phyloP scores from a whole-genome alignment of 2,888 invertebrate genomes.

The Branchellion lobata region DNA sequence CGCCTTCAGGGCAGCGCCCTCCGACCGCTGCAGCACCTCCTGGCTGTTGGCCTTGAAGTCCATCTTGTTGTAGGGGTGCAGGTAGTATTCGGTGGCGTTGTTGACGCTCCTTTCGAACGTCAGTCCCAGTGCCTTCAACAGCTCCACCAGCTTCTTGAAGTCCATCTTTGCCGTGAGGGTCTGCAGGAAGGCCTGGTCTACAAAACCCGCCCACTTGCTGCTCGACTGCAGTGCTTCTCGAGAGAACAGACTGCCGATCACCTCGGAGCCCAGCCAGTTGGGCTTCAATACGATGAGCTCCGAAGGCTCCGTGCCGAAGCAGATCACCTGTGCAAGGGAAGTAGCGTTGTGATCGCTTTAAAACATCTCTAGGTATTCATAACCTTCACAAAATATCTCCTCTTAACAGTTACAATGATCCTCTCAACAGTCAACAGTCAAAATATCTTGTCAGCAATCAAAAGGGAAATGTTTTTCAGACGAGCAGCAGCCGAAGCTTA shows the following conservation, averaged over 20 bases:
- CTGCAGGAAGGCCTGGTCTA: constrained; percentile 10
- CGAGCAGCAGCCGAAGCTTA: too few species aligned
- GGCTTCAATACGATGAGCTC: constrained; percentile 29
- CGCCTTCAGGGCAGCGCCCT: neutral
- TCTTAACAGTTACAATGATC: neutral
- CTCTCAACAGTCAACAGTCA: neutral
- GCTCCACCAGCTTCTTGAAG: constrained; percentile 23
- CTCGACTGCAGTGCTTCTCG: constrained; percentile 12
- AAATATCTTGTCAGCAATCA: too few species aligned
- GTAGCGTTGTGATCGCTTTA: neutral
- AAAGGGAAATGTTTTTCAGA: too few species aligned
- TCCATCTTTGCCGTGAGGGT: constrained; percentile 18
- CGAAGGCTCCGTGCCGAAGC: constrained; percentile 19
- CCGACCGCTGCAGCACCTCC: neutral
- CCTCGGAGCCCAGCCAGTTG: constrained; percentile 26
- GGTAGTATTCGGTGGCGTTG: constrained; percentile 32
- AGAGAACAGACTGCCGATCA: constrained; percentile 34
- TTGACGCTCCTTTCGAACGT: constrained; percentile 33
- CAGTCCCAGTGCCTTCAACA: constrained; percentile 23
- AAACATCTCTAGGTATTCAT: neutral
- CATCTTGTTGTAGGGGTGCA: constrained; percentile 32
- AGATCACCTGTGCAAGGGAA: constrained; percentile 32
- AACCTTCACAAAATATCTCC: neutral
- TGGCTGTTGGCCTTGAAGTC: constrained; percentile 19
- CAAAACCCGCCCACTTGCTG: constrained; percentile 35